phyloP scores from a whole-genome alignment of 2,797 vertebrate genomes.

The Acanthurus lineatus region DNA sequence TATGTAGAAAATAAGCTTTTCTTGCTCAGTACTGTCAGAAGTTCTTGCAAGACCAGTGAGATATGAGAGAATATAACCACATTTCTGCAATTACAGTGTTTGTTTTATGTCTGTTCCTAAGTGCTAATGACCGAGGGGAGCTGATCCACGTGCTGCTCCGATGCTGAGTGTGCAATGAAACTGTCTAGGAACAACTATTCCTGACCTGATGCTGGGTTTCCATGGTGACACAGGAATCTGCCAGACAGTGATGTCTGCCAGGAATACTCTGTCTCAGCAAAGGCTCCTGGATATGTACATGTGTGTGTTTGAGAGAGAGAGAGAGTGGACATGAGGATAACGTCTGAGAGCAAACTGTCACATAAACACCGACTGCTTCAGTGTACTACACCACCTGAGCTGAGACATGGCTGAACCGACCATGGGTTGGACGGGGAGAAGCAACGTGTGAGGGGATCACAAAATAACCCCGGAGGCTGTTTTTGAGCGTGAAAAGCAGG shows the following conservation, averaged over 20 bases:
- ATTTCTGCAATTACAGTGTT: conserved; percentile 11
- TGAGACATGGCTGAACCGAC: conserved; percentile 40
- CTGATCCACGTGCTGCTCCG: conserved; percentile 45
- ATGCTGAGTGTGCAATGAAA: conserved; percentile 60
- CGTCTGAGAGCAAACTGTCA: conserved; percentile 23
- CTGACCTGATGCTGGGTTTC: conserved; percentile 73
- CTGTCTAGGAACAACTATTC: conserved; percentile 62
- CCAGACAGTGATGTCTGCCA: conserved; percentile 77
- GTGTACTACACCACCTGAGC: conserved; percentile 40
- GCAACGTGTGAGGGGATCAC: conserved; percentile 16
- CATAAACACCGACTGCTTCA: not conserved
- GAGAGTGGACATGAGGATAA: not conserved
- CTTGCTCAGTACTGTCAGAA: conserved; percentile 1
- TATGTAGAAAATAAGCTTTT: not conserved
- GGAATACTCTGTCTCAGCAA: conserved; percentile 50
- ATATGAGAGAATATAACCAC: conserved; percentile 15
- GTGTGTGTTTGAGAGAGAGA: not conserved
- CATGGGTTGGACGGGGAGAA: conserved; percentile 12
- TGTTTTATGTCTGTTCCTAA: conserved; percentile 47
- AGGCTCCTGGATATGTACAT: conserved; percentile 26
- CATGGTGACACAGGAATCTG: conserved; percentile 74
- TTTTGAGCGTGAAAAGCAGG: conserved; percentile 39
- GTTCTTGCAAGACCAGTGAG: conserved; percentile 12
- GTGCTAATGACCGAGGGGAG: conserved; percentile 13
- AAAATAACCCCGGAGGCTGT: not conserved